Conservation (phyloP, 2,888 invertebrate genomes). For the Dryadula phaetusa region DNA sequence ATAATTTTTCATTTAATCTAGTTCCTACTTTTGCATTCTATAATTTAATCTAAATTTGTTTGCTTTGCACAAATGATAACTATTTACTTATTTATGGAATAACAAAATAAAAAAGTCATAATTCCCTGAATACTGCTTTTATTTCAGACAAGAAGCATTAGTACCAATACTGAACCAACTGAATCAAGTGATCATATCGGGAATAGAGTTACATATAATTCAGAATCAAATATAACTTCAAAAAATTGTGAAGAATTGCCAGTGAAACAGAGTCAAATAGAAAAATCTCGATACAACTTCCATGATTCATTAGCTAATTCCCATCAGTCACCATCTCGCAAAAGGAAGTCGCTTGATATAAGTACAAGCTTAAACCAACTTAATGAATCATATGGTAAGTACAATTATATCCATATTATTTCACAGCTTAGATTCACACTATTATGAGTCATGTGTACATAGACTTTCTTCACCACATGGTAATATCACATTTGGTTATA, state of each 20-base stretch:
- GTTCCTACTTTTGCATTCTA: background rate
- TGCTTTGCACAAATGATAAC: too few species aligned
- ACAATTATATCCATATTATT: background rate
- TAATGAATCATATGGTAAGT: conserved; percentile 35
- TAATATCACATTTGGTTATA: too few species aligned
- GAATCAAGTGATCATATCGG: conserved; percentile 52
- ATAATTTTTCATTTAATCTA: background rate
- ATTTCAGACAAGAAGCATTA: conserved; percentile 52
- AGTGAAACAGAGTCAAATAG: conserved; percentile 51
- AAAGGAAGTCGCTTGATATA: conserved; percentile 61
- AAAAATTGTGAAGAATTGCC: conserved; percentile 53
- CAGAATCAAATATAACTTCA: conserved; percentile 54
- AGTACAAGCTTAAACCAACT: conserved; percentile 9
- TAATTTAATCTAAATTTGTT: too few species aligned
- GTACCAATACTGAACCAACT: conserved; percentile 51
- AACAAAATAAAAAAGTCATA: background rate
- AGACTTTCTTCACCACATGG: too few species aligned
- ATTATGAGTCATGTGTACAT: too few species aligned
- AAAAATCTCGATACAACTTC: conserved; percentile 49
- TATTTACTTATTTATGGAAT: too few species aligned
- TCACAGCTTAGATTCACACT: too few species aligned
- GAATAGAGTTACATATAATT: conserved; percentile 50
- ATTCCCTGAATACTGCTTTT: conserved; percentile 6
- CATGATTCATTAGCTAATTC: conserved; percentile 54
- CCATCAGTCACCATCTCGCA: conserved; percentile 55